Conservation (phyloP, 53 echinoderm and acorn worm genomes). For the Pentamera pediparva region DNA sequence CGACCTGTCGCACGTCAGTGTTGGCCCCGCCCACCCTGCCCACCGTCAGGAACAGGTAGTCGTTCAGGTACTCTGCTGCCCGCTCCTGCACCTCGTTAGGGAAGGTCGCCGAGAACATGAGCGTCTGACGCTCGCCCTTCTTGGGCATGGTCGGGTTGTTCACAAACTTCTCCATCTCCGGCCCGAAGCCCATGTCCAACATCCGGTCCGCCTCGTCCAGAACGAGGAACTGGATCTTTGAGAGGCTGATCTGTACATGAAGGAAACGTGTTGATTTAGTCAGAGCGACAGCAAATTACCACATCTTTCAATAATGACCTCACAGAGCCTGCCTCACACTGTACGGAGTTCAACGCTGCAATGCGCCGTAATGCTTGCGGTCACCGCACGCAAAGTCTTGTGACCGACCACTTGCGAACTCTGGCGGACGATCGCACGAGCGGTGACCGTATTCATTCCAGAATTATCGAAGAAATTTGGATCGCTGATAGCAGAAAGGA, state of each 20-base stretch:
- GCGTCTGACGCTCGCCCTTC: slow-evolving; percentile 72
- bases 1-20: slow-evolving; percentile 79
- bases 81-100: slow-evolving; percentile 85
- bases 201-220: slow-evolving; percentile 98
- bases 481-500: too few relatives aligned
- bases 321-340: too few relatives aligned
- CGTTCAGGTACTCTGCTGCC: slow-evolving; percentile 75
- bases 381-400: too few relatives aligned
- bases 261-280: not conserved
- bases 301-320: too few relatives aligned
- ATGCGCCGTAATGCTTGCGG: too few relatives aligned
- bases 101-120: slow-evolving; percentile 99
- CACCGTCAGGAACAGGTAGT: slow-evolving; percentile 93
- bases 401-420: too few relatives aligned
- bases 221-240: slow-evolving; percentile 66
- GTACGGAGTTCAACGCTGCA: too few relatives aligned
- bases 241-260: slow-evolving; percentile 51
- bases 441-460: too few relatives aligned
- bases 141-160: slow-evolving; percentile 81
- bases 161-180: slow-evolving; percentile 72
- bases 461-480: too few relatives aligned
- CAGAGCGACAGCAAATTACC: too few relatives aligned
- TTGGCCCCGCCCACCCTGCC: slow-evolving; percentile 90
- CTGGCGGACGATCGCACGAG: too few relatives aligned
- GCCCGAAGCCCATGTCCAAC: slow-evolving; percentile 99